phyloP scores from a whole-genome alignment of 2,113 vertebrate species.

The Oncorhynchus kisutch region DNA sequence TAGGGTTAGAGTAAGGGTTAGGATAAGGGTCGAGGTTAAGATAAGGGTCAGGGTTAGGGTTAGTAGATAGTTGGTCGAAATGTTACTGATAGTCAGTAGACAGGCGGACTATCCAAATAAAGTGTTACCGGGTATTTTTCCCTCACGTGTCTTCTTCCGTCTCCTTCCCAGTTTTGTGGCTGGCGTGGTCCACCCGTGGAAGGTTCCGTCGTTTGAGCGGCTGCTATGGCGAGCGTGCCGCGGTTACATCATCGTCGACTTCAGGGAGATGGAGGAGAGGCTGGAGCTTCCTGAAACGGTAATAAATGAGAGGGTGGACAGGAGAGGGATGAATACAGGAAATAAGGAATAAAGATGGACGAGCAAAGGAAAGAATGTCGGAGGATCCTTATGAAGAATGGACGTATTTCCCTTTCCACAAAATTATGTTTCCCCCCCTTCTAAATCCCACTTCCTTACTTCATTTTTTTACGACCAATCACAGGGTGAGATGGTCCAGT shows the following conservation, averaged over 20 bases:
- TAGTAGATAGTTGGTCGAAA: too few relatives aligned
- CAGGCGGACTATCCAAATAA: too few relatives aligned
- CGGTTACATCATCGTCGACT: slow-evolving; percentile 90
- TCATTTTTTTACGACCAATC: background rate
- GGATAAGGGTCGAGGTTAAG: too few relatives aligned
- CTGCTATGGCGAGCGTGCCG: slow-evolving; percentile 93
- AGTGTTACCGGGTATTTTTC: too few relatives aligned
- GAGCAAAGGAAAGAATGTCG: background rate
- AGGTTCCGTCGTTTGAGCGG: slow-evolving; percentile 85
- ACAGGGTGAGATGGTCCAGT: slow-evolving; percentile 87
- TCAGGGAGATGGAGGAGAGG: slow-evolving; percentile 82
- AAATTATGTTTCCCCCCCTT: background rate
- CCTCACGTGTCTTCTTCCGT: background rate
- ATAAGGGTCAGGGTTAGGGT: too few relatives aligned
- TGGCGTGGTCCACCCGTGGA: slow-evolving; percentile 88
- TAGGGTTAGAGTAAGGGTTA: too few relatives aligned
- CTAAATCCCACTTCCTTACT: background rate
- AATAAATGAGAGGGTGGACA: slow-evolving; percentile 22
- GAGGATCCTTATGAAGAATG: background rate
- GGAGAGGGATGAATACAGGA: background rate
- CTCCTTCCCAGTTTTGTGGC: slow-evolving; percentile 80
- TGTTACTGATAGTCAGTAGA: too few relatives aligned
- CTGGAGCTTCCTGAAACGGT: slow-evolving; percentile 85
- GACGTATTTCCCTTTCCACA: too few relatives aligned
- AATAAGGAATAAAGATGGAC: background rate